phyloP scores from a whole-genome alignment of 2,888 invertebrate genomes.

The Lasioglossum pauxillum region DNA sequence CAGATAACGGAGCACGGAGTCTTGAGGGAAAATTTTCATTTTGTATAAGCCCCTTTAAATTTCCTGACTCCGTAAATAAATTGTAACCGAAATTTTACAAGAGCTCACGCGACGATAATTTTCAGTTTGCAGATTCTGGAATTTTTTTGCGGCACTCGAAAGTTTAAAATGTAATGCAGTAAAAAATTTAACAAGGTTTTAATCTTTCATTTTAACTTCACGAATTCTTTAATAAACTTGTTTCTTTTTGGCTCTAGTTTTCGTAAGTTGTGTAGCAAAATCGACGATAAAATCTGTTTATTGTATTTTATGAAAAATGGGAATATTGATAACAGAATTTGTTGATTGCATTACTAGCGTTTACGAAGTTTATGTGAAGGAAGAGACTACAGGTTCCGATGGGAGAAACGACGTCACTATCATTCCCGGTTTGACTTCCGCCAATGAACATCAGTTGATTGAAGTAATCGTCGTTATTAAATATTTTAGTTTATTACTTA shows the following conservation, averaged over 20 bases:
- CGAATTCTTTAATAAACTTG: not conserved
- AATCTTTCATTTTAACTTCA: not conserved
- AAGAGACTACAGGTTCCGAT: constrained; percentile 70
- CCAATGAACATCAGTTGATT: constrained; percentile 71
- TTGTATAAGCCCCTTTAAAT: not conserved
- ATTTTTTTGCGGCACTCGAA: not conserved
- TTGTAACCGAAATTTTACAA: not conserved
- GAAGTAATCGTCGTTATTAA: constrained; percentile 69
- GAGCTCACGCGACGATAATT: not conserved
- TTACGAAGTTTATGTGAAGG: constrained; percentile 82
- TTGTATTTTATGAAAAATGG: not conserved
- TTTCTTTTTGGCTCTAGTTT: not conserved
- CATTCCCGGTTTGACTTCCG: constrained; percentile 61
- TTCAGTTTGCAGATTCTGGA: not conserved
- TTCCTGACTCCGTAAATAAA: not conserved
- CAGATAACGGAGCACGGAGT: constrained; percentile 4
- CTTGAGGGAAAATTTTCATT: constrained; percentile 3
- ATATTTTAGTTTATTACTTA: not conserved
- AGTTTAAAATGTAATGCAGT: too few species aligned
- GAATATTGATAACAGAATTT: not conserved
- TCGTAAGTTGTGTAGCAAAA: not conserved
- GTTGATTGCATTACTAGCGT: constrained; percentile 67
- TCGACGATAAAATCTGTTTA: not conserved
- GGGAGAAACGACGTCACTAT: constrained; percentile 63
- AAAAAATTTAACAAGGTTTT: not conserved